Conservation (phyloP, 2,888 invertebrate genomes). For the Chymomyza amoena region DNA sequence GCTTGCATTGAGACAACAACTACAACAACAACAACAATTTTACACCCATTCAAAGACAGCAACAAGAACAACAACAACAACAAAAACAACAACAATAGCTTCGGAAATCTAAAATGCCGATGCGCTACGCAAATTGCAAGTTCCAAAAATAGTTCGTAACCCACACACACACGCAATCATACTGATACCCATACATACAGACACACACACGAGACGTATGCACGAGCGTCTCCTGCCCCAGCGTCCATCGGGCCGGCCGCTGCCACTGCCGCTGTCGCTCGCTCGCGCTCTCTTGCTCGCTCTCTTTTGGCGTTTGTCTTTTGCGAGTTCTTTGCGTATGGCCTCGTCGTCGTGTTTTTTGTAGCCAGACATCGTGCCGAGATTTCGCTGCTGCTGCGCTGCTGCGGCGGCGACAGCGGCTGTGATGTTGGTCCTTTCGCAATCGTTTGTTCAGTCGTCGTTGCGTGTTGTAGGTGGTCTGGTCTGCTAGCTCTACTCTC, state of each 20-base stretch:
- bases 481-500: constrained; percentile 53
- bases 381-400: constrained; percentile 14
- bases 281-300: constrained; percentile 1
- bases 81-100: constrained; percentile 11
- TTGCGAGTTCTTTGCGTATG: background rate
- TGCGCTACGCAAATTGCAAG: constrained; percentile 67
- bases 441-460: constrained; percentile 73
- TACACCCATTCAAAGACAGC: constrained; percentile 49
- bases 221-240: background rate
- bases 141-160: constrained; percentile 46
- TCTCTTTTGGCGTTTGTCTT: background rate
- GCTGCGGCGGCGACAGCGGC: constrained; percentile 30
- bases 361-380: constrained; percentile 8
- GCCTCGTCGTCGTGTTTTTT: constrained; percentile 8
- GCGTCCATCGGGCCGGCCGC: background rate
- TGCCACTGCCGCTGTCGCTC: constrained; percentile 2
- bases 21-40: constrained; percentile 30
- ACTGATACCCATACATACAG: too few species aligned
- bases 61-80: constrained; percentile 24
- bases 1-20: constrained; percentile 50
- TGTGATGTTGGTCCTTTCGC: constrained; percentile 69
- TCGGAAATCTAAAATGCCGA: constrained; percentile 53
- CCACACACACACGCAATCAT: constrained; percentile 12
- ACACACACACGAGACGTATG: background rate
- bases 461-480: constrained; percentile 76